Evolutionary conservation across 2,888 invertebrate genomes (phyloP), one percentile per base, ranked within the genome.

Genomic region (Mallateleia sp.): DNA sequence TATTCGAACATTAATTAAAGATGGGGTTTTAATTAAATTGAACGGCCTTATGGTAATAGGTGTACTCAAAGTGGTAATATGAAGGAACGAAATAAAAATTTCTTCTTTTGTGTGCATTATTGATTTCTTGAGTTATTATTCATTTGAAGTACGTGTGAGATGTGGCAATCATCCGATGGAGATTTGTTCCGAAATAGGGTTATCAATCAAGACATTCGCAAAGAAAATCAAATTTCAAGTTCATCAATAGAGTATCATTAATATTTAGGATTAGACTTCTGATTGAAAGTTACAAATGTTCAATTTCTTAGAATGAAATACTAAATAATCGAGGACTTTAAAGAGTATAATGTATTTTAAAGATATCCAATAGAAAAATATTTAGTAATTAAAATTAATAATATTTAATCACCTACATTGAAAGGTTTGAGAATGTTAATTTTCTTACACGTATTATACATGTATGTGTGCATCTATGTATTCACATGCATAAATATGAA

Each of bases 191-290:
- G 38, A 64, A 67, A 32, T 25, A 20, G 38, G 42, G 66, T 78
- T 83, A 83, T 83, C 78, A 64, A 83, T 83, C 83, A 83, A 83
- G 22, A 24, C 32, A 77, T 69, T 69, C 83, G 84, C 34, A 28
- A 47, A 58, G 50, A 78, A 84, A 84, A 66, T 78, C 56, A 58
- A 72, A 72, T 72, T 78, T 72, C 32, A 34, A 56, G 38, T 71
- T 56, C 47, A 25, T 66, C 77, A 82, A 82, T 82, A 62, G 47
- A 32, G 11, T 28, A 25, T 54, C 69, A 77, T 75, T 83, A 64
- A 62, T 66, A 56, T 56, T 28, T 69, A 15, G 54, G 25, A 60
- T 54, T 69, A 22, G 47, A 22, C 24, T 34, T 58, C 14, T 15
- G 54, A 82, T 52, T 60, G 52, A 60, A 75, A 28, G 62, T 69